Evolutionary conservation across 2,888 invertebrate genomes (phyloP).

Genomic region (Chironomus tentans): DNA sequence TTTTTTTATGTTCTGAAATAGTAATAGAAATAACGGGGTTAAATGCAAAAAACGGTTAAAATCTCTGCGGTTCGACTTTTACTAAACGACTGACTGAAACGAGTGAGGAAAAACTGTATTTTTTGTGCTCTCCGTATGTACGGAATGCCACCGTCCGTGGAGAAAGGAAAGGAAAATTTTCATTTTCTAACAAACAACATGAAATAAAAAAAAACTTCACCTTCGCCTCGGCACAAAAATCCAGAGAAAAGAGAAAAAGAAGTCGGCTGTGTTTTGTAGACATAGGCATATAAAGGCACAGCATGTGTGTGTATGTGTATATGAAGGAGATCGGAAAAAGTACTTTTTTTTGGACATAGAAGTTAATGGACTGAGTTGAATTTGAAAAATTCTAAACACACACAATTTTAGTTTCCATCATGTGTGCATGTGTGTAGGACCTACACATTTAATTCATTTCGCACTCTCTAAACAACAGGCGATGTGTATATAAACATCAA

Average conservation of each 20-base stretch:
- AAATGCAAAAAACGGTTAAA: slow-evolving; percentile 10
- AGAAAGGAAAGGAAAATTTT: background rate
- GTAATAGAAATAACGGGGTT: background rate
- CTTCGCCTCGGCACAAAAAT: too few relatives aligned
- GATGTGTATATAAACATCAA: background rate
- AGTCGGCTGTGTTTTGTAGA: background rate
- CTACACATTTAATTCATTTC: background rate
- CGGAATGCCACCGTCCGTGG: background rate
- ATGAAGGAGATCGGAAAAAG: background rate
- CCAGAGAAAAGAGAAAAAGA: background rate
- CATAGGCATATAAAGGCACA: background rate
- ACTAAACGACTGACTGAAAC: slow-evolving; percentile 24
- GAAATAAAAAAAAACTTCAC: too few relatives aligned
- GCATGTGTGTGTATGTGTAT: background rate
- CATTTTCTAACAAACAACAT: too few relatives aligned
- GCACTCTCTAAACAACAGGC: background rate
- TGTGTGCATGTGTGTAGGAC: background rate
- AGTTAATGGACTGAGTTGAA: background rate
- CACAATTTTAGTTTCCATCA: background rate
- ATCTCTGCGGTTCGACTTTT: slow-evolving; percentile 26
- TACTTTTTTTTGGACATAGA: too few relatives aligned
- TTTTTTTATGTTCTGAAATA: background rate
- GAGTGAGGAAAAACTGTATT: background rate
- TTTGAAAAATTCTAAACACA: background rate
- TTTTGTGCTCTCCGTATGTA: background rate